These are phyloP conservation scores for Armadillidium nasatum DNA, from an alignment of 1,140 invertebrate genomes.

Conservation along the genomic window DNA sequence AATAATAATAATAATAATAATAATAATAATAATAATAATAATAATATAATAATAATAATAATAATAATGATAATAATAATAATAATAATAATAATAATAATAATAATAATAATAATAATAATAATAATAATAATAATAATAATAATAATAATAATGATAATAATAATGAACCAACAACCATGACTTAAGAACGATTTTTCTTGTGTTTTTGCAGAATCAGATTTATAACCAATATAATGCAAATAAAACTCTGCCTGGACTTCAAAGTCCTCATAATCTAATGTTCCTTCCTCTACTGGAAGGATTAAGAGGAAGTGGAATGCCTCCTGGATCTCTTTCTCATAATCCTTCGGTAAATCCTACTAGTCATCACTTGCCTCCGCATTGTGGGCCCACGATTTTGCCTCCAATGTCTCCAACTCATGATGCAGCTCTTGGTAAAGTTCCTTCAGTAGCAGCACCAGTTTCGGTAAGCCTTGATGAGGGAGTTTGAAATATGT, in stretches of 20 bases:
- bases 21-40: no score
- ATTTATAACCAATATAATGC: slow-evolving; percentile 40
- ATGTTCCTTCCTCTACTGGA: slow-evolving; percentile 61
- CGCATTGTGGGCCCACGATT: slow-evolving; percentile 48
- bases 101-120: no score
- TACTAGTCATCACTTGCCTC: slow-evolving; percentile 49
- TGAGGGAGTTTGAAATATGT: no score
- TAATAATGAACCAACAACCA: not conserved
- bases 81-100: no score
- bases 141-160: not conserved
- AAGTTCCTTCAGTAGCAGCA: slow-evolving; percentile 30
- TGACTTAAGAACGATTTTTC: not conserved
- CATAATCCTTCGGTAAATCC: slow-evolving; percentile 17
- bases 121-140: no score
- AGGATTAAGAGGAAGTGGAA: slow-evolving; percentile 49
- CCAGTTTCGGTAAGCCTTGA: slow-evolving; percentile 30
- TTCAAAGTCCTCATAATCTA: slow-evolving; percentile 52
- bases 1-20: no score
- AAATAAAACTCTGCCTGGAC: slow-evolving; percentile 29
- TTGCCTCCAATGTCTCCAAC: slow-evolving; percentile 50
- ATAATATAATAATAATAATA: no score
- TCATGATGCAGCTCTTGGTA: slow-evolving; percentile 55
- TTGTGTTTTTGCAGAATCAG: slow-evolving; percentile 36
- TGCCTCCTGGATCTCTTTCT: slow-evolving; percentile 47
- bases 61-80: no score